Evolutionary conservation across 1,140 invertebrate species (phyloP), one percentile per base, ranked within the genome.

Genomic region (Oryctes rhinoceros): DNA sequence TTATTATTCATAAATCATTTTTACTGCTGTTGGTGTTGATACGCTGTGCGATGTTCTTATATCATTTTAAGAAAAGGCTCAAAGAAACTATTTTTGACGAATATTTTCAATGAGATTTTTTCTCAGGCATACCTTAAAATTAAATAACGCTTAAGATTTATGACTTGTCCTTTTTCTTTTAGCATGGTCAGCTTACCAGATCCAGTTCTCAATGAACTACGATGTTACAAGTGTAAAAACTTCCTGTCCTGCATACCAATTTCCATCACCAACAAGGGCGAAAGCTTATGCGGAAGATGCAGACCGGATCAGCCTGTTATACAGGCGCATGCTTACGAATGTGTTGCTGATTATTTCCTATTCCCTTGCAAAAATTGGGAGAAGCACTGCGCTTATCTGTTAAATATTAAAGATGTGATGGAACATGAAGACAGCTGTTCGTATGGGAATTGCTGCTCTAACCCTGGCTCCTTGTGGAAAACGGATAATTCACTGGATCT

Each of bases 321-420:
- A 3, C 30, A 11, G 13, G 77, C 53, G 30, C 53, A 75, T n/a
- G 80, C 84, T 4, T 86, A 83, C 59, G 86, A 87, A 82, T 81
- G 83, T 9, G 44, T 86, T 37, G 86, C 85, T 7, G 82, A 80
- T 11, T 83, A 81, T 18, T 87, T 85, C 76, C 24, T 81, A 9
- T 87, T 84, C 82, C 86, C 85, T n/a, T 87, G 86, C 76, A 81
- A 80, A 71, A 82, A 86, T 75, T 86, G 84, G 83, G 78, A 81
- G 13, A 82, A 84, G 59, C 83, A 86, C 65, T 86, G 86, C 75
- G 80, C 83, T 10, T 80, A 82, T 67, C 78, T 79, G 13, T 78
- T 85, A 5, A n/a, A 75, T 15, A 86, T 84, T 83, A 83, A 86
- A 53, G 85, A 84, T n/a, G 76, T 81, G 47, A 20, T 83, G n/a